Evolutionary conservation across 2,113 vertebrate species (phyloP), one percentile per base, ranked within the genome.

Genomic region (Spilogale gracilis): DNA sequence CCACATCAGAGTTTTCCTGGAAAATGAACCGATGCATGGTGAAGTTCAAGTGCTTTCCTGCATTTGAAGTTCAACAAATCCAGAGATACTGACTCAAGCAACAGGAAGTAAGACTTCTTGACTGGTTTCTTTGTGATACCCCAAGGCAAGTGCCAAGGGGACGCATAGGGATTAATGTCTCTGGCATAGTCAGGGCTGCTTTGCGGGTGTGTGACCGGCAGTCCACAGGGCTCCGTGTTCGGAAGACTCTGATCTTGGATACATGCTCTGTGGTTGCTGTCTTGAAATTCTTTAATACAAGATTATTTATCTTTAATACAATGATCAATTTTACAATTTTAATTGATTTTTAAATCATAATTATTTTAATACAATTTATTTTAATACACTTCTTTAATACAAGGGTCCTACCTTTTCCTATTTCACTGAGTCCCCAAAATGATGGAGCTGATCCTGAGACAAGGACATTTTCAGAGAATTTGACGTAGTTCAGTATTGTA

Each of bases 141-240:
- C 17, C 10, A 54, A 80, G 43, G 61, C 25, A 80, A 60, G 38
- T 20, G 2, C 43, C 60, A 14, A 58, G 27, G 74, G 54, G n/a
- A n/a, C 9, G 25, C 38, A 38, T 67, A 5, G 1, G 10, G 43
- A 18, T 81, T 67, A 25, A 2, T n/a, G 3, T 78, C 27, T 65
- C 17, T 30, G 45, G 61, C 56, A 80, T 2, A 38, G 45, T 6
- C n/a, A 67, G 12, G 12, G 7, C 16, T 1, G 0, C 45, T 67
- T 67, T 20, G 2, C 0, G 9, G 12, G 38, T 6, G 3, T 43
- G 25, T 3, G 2, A 18, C 50, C 60, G 27, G 2, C 6, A 8
- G 3, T 17, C 60, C 3, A 0, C 7, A 38, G 20, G 12, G 32
- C 14, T 8, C 67, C 2, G 0, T 4, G 18, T 20, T 45, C 5